Percentiles rank a stretch among this genome's conserved stretches.
Evolutionary conservation across 2,113 vertebrate genomes (phyloP).

Genomic region (Noturus placidus): DNA sequence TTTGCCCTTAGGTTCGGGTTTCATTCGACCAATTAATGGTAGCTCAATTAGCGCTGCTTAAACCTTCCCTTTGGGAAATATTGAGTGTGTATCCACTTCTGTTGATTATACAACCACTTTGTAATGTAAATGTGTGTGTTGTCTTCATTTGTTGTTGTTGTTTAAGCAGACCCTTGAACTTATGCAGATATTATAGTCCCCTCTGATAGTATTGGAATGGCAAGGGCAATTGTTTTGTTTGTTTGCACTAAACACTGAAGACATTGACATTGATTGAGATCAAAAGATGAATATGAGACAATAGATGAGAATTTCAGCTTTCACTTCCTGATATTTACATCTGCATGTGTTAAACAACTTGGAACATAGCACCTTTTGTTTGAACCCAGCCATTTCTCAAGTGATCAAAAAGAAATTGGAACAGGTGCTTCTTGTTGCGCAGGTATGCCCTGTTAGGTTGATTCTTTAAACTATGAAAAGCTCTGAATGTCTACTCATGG

Average conservation of each 20-base stretch:
- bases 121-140: background rate
- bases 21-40: background rate
- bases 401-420: background rate
- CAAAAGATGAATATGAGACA: background rate
- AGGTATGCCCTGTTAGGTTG: background rate
- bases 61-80: background rate
- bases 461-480: background rate
- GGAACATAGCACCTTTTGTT: background rate
- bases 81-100: background rate
- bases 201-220: background rate
- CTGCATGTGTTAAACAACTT: background rate
- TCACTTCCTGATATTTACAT: background rate
- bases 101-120: background rate
- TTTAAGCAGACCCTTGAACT: background rate
- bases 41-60: background rate
- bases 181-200: background rate
- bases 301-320: background rate
- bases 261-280: background rate
- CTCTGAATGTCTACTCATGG: background rate
- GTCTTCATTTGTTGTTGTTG: background rate
- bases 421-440: background rate
- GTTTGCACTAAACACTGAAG: background rate
- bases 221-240: background rate
- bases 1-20: background rate
- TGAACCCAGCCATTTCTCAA: background rate